phyloP scores from a whole-genome alignment of 2,888 invertebrate genomes.

The Aricia artaxerxes region DNA sequence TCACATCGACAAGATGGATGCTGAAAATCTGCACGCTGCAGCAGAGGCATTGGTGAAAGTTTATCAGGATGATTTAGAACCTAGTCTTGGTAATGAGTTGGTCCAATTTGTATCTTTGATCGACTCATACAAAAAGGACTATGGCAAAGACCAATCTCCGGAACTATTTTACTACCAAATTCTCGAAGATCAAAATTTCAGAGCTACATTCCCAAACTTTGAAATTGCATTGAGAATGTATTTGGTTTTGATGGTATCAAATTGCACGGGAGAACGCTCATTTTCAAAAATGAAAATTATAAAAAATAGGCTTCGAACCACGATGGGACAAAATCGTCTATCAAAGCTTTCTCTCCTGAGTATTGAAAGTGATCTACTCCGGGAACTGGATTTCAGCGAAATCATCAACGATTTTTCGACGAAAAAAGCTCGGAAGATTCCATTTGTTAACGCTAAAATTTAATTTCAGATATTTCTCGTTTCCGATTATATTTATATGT shows the following conservation, averaged over 20 bases:
- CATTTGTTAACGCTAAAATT: constrained; percentile 34
- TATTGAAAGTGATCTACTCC: constrained; percentile 33
- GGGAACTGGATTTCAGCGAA: constrained; percentile 35
- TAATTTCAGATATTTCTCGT: constrained; percentile 33
- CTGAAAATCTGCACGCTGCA: constrained; percentile 18
- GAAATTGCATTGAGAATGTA: constrained; percentile 26
- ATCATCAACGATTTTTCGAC: constrained; percentile 36
- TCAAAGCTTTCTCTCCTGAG: background rate
- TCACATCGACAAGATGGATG: background rate
- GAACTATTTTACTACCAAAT: background rate
- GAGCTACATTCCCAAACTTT: constrained; percentile 31
- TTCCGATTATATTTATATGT: constrained; percentile 32
- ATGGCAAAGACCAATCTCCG: too few relatives aligned
- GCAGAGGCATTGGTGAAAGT: constrained; percentile 2
- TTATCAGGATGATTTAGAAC: constrained; percentile 33
- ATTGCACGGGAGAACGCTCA: constrained; percentile 30
- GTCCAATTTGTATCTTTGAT: constrained; percentile 35
- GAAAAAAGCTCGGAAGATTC: constrained; percentile 34
- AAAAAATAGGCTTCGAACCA: constrained; percentile 23
- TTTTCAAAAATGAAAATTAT: constrained; percentile 28
- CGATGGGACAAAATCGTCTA: constrained; percentile 17
- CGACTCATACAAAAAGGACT: too few relatives aligned
- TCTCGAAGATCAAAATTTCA: constrained; percentile 30
- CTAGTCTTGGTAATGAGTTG: constrained; percentile 36
- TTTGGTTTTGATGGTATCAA: constrained; percentile 31